Evolutionary conservation across 1,140 invertebrate genomes (phyloP).

Genomic region (Cylas formicarius): DNA sequence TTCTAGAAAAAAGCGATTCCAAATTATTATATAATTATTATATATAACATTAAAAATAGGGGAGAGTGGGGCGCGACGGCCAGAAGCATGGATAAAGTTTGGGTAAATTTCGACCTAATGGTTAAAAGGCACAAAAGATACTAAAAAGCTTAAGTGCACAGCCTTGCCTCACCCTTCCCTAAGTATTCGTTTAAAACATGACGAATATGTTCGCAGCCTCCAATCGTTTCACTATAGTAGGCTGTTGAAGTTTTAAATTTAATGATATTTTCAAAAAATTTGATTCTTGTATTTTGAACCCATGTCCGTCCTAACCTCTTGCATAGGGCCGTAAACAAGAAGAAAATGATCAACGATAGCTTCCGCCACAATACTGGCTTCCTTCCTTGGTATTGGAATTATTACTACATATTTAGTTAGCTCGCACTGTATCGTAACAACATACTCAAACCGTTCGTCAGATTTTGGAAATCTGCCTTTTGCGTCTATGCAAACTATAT

Average conservation of each 20-base stretch:
- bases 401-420: slow-evolving; percentile 9
- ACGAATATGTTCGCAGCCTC: slow-evolving; percentile 6
- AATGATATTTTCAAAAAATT: neutral
- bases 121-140: no score
- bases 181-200: slow-evolving; percentile 2
- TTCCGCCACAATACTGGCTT: slow-evolving; percentile 8
- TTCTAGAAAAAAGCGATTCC: no score
- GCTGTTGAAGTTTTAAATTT: slow-evolving; percentile 6
- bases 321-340: slow-evolving; percentile 10
- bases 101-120: no score
- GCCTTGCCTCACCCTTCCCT: no score
- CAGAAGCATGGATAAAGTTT: no score
- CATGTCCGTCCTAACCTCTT: slow-evolving; percentile 12
- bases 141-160: no score
- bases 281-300: slow-evolving; percentile 7
- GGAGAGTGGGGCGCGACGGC: no score
- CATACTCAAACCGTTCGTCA: neutral
- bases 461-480: neutral
- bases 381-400: slow-evolving; percentile 7
- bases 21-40: no score
- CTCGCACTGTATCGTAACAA: slow-evolving; percentile 9
- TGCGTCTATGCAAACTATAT: slow-evolving; percentile 9
- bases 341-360: slow-evolving; percentile 13
- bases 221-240: slow-evolving; percentile 6
- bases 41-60: no score